phyloP scores from a whole-genome alignment of 2,797 vertebrate species.

The Tauraco hartlaubi region DNA sequence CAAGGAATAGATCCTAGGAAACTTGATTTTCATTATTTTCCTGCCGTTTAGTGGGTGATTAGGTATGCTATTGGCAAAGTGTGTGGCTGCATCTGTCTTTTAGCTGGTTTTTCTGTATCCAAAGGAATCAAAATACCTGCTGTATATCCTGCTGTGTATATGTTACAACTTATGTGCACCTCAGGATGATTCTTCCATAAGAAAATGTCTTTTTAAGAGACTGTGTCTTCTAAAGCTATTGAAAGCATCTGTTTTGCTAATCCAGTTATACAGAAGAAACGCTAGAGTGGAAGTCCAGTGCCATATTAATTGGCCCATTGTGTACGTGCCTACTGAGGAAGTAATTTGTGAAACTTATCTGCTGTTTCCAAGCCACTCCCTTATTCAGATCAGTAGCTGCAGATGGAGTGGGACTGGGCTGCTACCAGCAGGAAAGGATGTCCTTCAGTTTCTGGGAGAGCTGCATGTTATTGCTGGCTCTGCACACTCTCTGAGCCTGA shows the following conservation, averaged over 20 bases:
- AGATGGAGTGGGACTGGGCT: background rate
- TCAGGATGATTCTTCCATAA: background rate
- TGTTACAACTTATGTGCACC: background rate
- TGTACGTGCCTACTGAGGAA: background rate
- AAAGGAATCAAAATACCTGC: background rate
- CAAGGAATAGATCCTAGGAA: background rate
- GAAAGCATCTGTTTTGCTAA: background rate
- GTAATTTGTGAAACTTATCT: background rate
- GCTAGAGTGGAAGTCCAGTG: background rate
- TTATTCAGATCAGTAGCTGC: background rate
- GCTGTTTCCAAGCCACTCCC: background rate
- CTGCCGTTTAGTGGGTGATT: background rate
- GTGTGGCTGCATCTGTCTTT: background rate
- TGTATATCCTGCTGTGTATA: too few relatives aligned
- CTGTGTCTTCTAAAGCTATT: background rate
- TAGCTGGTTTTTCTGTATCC: background rate
- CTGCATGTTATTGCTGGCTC: background rate
- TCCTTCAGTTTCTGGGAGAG: background rate
- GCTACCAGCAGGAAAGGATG: background rate
- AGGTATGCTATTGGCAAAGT: background rate
- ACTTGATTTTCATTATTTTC: background rate
- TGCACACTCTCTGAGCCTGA: background rate
- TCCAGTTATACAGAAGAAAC: background rate
- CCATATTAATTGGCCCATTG: background rate
- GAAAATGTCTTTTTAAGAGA: background rate